Percentiles rank a stretch among this genome's conserved stretches.
These are phyloP conservation scores for Pseudorectes ferrugineus DNA, from an alignment of 2,113 vertebrate species.

Conservation along the genomic window DNA sequence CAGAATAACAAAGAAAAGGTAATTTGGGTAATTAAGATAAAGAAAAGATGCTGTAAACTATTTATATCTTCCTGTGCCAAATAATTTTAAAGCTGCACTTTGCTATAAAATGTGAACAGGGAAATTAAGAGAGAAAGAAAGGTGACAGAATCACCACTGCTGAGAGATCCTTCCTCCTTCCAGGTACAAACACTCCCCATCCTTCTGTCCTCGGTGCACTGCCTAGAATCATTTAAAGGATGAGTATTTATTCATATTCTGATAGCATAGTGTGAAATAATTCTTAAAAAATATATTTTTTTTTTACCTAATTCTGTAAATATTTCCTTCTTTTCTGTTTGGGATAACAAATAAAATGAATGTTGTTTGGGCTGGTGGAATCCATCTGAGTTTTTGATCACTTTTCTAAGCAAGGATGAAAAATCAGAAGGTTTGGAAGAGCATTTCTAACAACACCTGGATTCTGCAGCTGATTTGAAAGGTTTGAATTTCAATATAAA, in stretches of 20 bases:
- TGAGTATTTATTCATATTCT: neutral
- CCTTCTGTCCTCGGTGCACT: neutral
- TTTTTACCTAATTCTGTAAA: neutral
- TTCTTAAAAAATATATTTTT: accelerated
- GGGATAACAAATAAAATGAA: neutral
- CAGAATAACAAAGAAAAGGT: neutral
- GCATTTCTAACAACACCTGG: neutral
- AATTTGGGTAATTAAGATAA: neutral
- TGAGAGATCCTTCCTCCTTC: conserved; percentile 26
- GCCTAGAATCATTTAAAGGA: neutral
- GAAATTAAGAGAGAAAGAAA: neutral
- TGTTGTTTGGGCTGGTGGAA: neutral
- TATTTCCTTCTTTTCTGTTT: neutral
- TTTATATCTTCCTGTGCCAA: neutral
- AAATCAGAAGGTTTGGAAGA: neutral
- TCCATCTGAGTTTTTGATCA: neutral
- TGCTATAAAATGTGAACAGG: neutral
- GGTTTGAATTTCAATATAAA: neutral
- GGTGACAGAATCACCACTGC: neutral
- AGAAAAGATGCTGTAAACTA: neutral
- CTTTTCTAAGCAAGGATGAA: neutral
- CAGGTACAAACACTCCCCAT: neutral
- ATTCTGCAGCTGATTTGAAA: neutral
- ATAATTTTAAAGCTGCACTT: neutral
- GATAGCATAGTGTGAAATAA: neutral